Conservation (phyloP, 1,140 invertebrate genomes). For the Frieseomelitta varia region DNA sequence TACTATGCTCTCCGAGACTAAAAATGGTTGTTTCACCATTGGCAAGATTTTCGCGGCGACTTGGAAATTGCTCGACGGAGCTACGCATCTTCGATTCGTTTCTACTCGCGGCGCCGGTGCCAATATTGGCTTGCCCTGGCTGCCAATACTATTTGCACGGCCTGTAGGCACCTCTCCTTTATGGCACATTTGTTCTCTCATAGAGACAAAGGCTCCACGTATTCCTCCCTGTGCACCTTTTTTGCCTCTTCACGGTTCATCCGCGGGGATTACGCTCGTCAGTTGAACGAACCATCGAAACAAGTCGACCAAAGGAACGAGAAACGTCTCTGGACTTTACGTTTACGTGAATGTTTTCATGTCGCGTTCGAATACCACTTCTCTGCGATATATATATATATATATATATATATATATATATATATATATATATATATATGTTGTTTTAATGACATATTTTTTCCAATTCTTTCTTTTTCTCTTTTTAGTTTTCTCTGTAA, state of each 20-base stretch:
- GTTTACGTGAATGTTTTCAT: slow-evolving; percentile 13
- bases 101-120: slow-evolving; percentile 1
- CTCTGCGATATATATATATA: no score
- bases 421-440: no score
- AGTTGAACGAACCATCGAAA: slow-evolving; percentile 29
- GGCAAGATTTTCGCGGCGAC: slow-evolving; percentile 37
- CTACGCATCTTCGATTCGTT: slow-evolving; percentile 37
- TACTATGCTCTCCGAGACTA: no score
- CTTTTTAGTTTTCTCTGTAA: no score
- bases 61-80: slow-evolving; percentile 20
- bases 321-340: slow-evolving; percentile 23
- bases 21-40: slow-evolving; percentile 22
- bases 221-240: slow-evolving; percentile 30
- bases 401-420: no score
- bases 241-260: slow-evolving; percentile 46
- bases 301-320: not conserved
- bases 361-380: not conserved
- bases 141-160: slow-evolving; percentile 57
- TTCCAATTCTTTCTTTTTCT: not conserved
- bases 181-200: slow-evolving; percentile 42
- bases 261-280: slow-evolving; percentile 48
- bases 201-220: slow-evolving; percentile 47
- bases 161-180: slow-evolving; percentile 41
- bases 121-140: slow-evolving; percentile 37
- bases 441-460: not conserved